Conservation (phyloP, 2,113 vertebrate species). For the Saccopteryx bilineata region DNA sequence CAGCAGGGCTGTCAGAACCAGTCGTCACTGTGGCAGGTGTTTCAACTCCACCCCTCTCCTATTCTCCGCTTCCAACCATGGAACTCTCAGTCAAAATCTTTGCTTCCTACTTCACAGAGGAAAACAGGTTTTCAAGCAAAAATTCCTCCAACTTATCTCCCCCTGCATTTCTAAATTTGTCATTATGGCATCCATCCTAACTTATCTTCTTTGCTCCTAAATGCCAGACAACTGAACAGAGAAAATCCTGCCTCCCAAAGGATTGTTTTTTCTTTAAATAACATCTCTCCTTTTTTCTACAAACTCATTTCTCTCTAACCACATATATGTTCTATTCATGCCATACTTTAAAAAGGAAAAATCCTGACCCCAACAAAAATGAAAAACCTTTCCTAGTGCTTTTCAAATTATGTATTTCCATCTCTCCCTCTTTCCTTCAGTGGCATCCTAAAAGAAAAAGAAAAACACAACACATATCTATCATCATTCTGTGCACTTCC, state of each 20-base stretch:
- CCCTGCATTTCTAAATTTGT: slow-evolving; percentile 55
- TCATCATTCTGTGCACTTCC: not conserved
- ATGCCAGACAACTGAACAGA: slow-evolving; percentile 60
- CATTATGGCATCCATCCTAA: slow-evolving; percentile 46
- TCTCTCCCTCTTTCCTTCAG: slow-evolving; percentile 20
- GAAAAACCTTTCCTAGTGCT: slow-evolving; percentile 40
- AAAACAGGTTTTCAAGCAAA: slow-evolving; percentile 59
- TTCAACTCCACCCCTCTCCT: not conserved
- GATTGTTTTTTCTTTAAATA: slow-evolving; percentile 10
- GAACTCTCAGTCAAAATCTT: slow-evolving; percentile 34
- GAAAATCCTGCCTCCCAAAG: slow-evolving; percentile 47
- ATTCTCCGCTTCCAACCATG: not conserved
- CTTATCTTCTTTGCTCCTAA: slow-evolving; percentile 54
- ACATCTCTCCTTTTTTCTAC: slow-evolving; percentile 54
- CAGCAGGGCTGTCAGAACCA: not conserved
- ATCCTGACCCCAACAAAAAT: slow-evolving; percentile 46
- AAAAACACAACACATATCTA: not conserved
- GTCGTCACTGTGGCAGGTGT: not conserved
- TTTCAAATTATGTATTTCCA: slow-evolving; percentile 59
- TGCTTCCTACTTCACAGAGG: slow-evolving; percentile 46
- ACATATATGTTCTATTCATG: slow-evolving; percentile 61
- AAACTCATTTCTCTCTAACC: slow-evolving; percentile 54
- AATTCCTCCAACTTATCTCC: slow-evolving; percentile 36
- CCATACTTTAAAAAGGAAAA: slow-evolving; percentile 34
- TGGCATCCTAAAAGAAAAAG: slow-evolving; percentile 6